Conservation (phyloP, 2,797 vertebrate species). For the Sebastes wilsoni region DNA sequence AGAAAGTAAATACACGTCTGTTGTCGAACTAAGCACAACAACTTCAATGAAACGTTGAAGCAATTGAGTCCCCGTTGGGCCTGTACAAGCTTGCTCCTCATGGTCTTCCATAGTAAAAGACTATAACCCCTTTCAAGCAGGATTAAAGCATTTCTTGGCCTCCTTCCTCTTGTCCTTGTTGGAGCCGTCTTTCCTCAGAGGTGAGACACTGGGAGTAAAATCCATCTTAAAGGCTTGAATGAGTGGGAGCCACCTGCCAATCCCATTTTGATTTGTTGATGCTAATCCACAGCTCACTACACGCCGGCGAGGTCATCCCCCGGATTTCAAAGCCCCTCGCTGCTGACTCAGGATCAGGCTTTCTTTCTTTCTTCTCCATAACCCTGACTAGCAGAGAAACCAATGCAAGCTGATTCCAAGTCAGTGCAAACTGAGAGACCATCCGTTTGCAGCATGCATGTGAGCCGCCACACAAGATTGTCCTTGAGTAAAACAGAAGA, state of each 20-base stretch:
- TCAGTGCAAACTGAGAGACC: not conserved
- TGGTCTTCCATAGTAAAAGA: slow-evolving; percentile 15
- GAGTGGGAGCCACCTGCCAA: slow-evolving; percentile 71
- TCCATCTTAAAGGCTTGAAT: slow-evolving; percentile 74
- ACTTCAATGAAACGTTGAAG: slow-evolving; percentile 48
- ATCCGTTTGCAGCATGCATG: not conserved
- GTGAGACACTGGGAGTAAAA: slow-evolving; percentile 61
- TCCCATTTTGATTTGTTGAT: slow-evolving; percentile 73
- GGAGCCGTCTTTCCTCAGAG: slow-evolving; percentile 36
- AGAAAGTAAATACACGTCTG: slow-evolving; percentile 53
- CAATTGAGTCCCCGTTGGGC: not conserved
- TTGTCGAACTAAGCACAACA: not conserved
- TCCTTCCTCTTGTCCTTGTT: slow-evolving; percentile 37
- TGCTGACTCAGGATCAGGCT: slow-evolving; percentile 51
- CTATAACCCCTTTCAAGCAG: slow-evolving; percentile 21
- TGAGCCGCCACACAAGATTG: not conserved
- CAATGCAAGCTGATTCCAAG: not conserved
- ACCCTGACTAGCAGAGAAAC: not conserved
- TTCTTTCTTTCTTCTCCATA: not conserved
- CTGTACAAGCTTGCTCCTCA: slow-evolving; percentile 11
- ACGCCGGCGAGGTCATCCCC: slow-evolving; percentile 12
- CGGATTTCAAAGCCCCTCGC: slow-evolving; percentile 7
- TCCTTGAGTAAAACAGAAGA: not conserved
- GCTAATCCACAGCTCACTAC: slow-evolving; percentile 66
- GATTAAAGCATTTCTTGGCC: slow-evolving; percentile 61